A percentile compares a stretch with the other conserved stretches of the same genome.
Conservation (phyloP, 2,888 invertebrate species). For the Stenolophus ochropezus region DNA sequence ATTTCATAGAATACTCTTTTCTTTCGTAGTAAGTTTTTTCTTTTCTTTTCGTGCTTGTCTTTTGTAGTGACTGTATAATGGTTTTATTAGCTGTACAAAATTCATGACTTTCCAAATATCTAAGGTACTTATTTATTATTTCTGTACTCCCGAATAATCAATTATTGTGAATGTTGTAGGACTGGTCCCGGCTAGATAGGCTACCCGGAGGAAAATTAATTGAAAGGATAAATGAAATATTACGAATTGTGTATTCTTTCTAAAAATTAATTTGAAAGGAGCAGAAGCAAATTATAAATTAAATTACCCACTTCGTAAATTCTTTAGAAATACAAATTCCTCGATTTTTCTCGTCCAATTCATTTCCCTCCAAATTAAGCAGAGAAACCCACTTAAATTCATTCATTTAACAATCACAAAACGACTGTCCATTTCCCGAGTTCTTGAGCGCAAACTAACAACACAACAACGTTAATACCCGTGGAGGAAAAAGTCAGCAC, state of each 20-base stretch:
- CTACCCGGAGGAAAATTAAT: background rate
- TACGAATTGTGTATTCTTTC: background rate
- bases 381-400: slow-evolving; percentile 4
- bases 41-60: no score
- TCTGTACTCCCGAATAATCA: no score
- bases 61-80: no score
- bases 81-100: no score
- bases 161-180: no score
- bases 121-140: no score
- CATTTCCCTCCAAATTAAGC: slow-evolving; percentile 33
- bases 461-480: slow-evolving; percentile 13
- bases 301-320: slow-evolving; percentile 18
- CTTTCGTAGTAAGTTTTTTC: no score
- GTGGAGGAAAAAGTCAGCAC: background rate
- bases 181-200: no score
- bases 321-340: slow-evolving; percentile 27
- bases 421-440: slow-evolving; percentile 24
- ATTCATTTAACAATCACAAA: slow-evolving; percentile 26
- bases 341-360: slow-evolving; percentile 22
- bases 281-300: slow-evolving; percentile 10
- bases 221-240: background rate
- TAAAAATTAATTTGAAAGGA: slow-evolving; percentile 4
- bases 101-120: no score
- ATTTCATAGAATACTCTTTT: no score
- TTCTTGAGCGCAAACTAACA: slow-evolving; percentile 1